Evolutionary conservation across 2,113 vertebrate genomes (phyloP).

Genomic region (Anseranas semipalmata): DNA sequence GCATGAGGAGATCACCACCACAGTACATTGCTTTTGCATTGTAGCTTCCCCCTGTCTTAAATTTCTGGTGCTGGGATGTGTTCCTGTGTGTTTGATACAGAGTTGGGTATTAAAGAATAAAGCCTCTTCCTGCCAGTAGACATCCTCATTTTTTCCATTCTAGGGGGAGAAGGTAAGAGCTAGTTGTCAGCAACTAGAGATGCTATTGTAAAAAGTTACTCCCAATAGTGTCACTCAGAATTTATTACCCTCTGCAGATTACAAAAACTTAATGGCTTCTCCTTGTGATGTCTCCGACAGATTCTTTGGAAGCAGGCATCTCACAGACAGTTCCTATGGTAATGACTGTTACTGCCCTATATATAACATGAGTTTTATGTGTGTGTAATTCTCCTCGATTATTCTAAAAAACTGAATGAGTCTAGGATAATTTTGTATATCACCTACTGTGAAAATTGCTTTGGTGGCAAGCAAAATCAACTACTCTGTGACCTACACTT

Average conservation of each 20-base stretch:
- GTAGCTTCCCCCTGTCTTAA: background rate
- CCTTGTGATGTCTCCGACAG: background rate
- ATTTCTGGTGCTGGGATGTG: background rate
- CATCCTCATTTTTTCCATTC: background rate
- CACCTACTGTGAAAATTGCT: conserved; percentile 53
- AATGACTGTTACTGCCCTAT: conserved; percentile 26
- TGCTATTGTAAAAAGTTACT: background rate
- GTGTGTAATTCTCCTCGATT: conserved; percentile 30
- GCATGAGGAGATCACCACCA: background rate
- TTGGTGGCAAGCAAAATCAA: conserved; percentile 57
- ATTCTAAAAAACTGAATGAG: conserved; percentile 37
- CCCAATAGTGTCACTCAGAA: background rate
- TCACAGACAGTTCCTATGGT: background rate
- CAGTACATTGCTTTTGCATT: background rate
- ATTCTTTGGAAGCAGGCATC: conserved; percentile 17
- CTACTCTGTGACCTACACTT: conserved; percentile 1
- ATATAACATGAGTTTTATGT: background rate
- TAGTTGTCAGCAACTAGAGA: background rate
- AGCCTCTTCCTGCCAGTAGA: background rate
- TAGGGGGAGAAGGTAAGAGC: background rate
- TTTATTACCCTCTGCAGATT: conserved; percentile 4
- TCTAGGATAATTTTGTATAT: conserved; percentile 50
- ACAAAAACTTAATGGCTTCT: background rate
- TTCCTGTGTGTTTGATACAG: background rate
- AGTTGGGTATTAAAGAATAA: background rate